Evolutionary conservation across 2,888 invertebrate genomes (phyloP).

Genomic region (Agapostemon virescens): DNA sequence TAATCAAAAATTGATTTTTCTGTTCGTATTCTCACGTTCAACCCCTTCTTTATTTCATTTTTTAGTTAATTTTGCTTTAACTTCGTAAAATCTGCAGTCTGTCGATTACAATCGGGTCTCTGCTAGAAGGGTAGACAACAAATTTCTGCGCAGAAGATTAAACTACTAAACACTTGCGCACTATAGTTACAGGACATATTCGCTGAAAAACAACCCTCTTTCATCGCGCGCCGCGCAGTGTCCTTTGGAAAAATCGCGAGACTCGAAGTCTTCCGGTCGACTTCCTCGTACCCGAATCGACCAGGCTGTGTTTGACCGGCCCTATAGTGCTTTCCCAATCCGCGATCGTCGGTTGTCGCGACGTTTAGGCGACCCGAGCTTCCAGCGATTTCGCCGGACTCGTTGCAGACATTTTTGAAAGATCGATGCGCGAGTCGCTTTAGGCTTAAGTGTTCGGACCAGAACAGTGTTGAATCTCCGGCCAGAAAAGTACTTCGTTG

Average conservation of each 20-base stretch:
- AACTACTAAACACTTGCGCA: too few relatives aligned
- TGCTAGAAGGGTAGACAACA: too few relatives aligned
- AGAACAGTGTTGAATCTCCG: not conserved
- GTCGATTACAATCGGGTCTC: too few relatives aligned
- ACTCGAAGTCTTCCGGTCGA: not conserved
- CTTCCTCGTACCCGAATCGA: not conserved
- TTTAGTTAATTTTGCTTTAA: too few relatives aligned
- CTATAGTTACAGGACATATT: too few relatives aligned
- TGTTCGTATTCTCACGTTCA: too few relatives aligned
- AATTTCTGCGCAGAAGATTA: too few relatives aligned
- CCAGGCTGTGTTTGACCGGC: not conserved
- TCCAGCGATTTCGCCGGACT: not conserved
- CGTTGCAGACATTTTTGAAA: not conserved
- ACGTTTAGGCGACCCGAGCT: not conserved
- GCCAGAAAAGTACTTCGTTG: not conserved
- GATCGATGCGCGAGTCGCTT: not conserved
- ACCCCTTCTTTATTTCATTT: too few relatives aligned
- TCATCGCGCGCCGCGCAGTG: not conserved
- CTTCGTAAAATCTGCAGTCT: too few relatives aligned
- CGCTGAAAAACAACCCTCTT: too few relatives aligned
- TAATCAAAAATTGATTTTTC: too few relatives aligned
- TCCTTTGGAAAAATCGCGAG: not conserved
- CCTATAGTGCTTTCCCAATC: not conserved
- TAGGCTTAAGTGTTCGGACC: not conserved
- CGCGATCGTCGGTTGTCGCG: not conserved